phyloP scores from a whole-genome alignment of 2,113 vertebrate genomes.

The Tupaia tana region DNA sequence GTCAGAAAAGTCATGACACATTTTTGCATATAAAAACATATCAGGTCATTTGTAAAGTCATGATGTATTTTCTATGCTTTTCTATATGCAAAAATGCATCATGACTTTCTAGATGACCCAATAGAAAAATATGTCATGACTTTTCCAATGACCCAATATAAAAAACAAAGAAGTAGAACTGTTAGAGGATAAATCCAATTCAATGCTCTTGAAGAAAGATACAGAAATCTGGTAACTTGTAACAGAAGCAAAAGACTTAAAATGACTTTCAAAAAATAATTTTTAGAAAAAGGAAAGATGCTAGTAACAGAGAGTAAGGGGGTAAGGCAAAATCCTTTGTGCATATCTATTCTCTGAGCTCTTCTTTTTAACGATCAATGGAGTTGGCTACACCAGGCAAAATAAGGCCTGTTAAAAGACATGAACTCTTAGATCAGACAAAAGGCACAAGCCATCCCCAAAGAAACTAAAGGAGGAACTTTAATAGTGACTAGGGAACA shows the following conservation, averaged over 20 bases:
- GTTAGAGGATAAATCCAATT: not conserved
- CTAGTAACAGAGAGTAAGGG: not conserved
- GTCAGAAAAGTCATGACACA: no score
- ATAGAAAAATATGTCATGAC: no score
- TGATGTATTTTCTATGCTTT: no score
- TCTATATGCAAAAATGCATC: no score
- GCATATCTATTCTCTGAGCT: not conserved
- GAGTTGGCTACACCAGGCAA: not conserved
- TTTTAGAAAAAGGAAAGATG: constrained; percentile 19
- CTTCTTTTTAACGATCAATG: not conserved
- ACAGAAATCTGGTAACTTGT: not conserved
- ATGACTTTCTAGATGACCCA: no score
- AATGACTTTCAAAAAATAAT: not conserved
- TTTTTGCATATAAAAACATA: no score
- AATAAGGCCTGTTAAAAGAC: not conserved
- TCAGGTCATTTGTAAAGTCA: no score
- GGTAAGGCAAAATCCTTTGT: not conserved
- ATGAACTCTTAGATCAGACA: not conserved
- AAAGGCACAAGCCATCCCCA: constrained; percentile 13
- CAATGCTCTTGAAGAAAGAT: not conserved
- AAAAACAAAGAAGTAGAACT: not conserved
- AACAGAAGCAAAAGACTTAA: not conserved
- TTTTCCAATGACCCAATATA: not conserved
- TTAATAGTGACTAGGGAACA: not conserved
- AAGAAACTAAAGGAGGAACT: not conserved